Base-by-base conservation (phyloP, 2,113 vertebrate species). In the Neodontobutis hainanensis region DNA sequence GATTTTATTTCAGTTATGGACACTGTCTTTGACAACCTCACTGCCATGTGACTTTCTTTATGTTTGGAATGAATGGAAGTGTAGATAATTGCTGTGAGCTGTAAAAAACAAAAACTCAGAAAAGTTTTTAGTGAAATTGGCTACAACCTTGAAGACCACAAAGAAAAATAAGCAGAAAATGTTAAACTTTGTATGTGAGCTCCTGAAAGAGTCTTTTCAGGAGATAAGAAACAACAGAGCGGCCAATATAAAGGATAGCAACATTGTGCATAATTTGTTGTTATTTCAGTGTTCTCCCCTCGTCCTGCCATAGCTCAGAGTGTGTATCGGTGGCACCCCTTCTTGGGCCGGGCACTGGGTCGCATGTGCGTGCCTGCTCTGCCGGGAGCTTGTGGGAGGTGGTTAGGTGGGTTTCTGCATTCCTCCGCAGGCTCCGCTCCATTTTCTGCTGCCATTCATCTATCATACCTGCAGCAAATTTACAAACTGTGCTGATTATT, bases 341-440 rank as follows among this genome's bases (percentile, higher is more conserved):
- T 67, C 51, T 44, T 56, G 16, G 63, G 78, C 77, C 14, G 72
- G 65, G 70, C 44, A 58, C 73, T 65, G 59, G 19, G 78, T 85
- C 84, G 51, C 78, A 38, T 87, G 88, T 87, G 87, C 75, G 70
- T 83, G 87, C 85, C 79, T 83, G 82, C 88, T 83, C 78, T 64
- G 49, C 53, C 36, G 11, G 69, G 78, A 62, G 59, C 62, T 72
- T 64, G 78, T 82, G 84, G 77, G 81, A 87, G 80, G 85, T 55
- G 81, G 85, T 83, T 70, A 66, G 65, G 80, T 82, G 85, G 82
- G 69, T 83, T 73, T 80, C 62, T 75, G 75, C 88, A 89, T 90
- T 90, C 85, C 87, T 84, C 62, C 65, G 14, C 72, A 78, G 67
- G 73, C 84, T 84, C 52, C 48, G 35, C 78, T 82, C 71, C 78